A percentile compares a stretch with the other conserved stretches of the same genome.
phyloP scores from a whole-genome alignment of 2,113 vertebrate species.

The Chloebia gouldiae region DNA sequence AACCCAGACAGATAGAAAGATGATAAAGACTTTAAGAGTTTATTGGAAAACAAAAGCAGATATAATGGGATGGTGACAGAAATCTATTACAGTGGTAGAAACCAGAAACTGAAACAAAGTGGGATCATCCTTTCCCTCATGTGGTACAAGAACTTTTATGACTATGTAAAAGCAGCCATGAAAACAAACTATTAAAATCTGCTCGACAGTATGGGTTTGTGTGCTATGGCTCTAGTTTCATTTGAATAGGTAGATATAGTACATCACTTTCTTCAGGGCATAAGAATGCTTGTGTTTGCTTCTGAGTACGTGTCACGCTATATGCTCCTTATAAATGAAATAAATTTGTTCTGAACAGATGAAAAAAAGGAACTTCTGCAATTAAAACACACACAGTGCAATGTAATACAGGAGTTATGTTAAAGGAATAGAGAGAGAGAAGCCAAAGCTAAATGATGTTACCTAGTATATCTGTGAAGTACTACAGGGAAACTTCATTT shows the following conservation, averaged over 20 bases:
- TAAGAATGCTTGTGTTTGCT: not conserved
- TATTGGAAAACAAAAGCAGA: conserved; percentile 76
- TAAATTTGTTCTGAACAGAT: not conserved
- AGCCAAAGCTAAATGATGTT: not conserved
- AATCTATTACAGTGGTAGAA: conserved; percentile 64
- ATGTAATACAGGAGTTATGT: not conserved
- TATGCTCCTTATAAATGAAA: not conserved
- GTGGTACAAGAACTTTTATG: not conserved
- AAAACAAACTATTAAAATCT: not conserved
- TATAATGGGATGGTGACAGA: conserved; percentile 59
- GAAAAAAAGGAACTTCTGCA: not conserved
- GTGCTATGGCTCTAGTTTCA: not conserved
- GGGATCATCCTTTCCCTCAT: not conserved
- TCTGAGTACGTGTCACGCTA: not conserved
- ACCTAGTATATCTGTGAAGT: not conserved
- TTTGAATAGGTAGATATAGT: not conserved
- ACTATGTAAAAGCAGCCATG: not conserved
- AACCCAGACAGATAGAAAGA: conserved; percentile 67
- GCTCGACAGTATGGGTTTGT: not conserved
- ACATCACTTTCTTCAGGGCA: not conserved
- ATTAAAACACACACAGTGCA: not conserved
- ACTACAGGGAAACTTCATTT: not conserved
- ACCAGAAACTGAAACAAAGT: conserved; percentile 43
- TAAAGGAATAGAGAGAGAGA: not conserved
- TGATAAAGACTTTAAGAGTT: conserved; percentile 70